Evolutionary conservation across 2,888 invertebrate genomes (phyloP).

Genomic region (Eurytoma adleriae): DNA sequence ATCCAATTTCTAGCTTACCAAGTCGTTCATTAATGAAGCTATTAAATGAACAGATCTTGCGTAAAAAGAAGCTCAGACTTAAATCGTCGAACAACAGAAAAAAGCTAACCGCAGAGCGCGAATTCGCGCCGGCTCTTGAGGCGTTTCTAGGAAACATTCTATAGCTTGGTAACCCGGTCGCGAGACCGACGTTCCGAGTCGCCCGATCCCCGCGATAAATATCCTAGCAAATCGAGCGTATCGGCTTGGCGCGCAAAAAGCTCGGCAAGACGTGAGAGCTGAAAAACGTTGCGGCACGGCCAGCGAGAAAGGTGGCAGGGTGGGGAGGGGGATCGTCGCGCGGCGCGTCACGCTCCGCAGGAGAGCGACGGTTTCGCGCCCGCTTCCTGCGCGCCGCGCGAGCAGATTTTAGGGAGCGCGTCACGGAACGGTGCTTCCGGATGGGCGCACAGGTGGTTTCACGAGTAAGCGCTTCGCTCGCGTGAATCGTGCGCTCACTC

Average conservation of each 20-base stretch:
- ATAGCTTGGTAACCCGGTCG: too few species aligned
- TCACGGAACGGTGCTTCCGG: conserved; percentile 51
- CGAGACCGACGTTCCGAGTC: too few species aligned
- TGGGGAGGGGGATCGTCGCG: neutral
- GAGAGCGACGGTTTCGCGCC: conserved; percentile 1
- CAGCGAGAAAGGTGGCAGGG: neutral
- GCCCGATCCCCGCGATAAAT: conserved; percentile 19
- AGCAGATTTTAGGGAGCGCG: conserved; percentile 45
- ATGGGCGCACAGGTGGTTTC: conserved; percentile 46
- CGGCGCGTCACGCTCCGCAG: neutral
- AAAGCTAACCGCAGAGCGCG: neutral
- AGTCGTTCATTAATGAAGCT: conserved; percentile 14
- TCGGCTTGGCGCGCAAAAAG: neutral
- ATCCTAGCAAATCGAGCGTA: conserved; percentile 59
- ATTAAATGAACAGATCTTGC: neutral
- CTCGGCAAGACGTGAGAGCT: neutral
- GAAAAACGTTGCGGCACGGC: neutral
- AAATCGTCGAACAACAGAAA: neutral
- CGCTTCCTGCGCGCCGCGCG: conserved; percentile 25
- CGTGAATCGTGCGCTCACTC: conserved; percentile 15
- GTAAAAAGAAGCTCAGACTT: too few species aligned
- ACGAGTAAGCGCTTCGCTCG: conserved; percentile 40
- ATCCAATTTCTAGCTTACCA: neutral
- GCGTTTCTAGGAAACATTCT: conserved; percentile 41
- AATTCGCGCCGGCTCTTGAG: neutral